Evolutionary conservation across 2,888 invertebrate genomes (phyloP).

Genomic region (Apamea sordens): DNA sequence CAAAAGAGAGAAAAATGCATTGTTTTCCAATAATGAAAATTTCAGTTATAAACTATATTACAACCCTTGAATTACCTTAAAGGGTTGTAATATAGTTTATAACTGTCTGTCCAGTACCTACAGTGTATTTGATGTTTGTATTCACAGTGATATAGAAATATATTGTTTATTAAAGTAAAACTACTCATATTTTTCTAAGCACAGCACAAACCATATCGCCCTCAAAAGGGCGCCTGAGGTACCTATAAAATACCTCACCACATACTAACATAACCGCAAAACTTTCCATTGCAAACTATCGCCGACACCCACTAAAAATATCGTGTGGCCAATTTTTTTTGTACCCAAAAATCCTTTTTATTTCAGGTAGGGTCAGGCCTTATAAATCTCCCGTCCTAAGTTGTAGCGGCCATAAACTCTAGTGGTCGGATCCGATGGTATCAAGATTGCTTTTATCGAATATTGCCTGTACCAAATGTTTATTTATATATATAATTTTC

Average conservation of each 20-base stretch:
- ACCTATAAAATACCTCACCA: constrained; percentile 56
- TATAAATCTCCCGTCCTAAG: constrained; percentile 84
- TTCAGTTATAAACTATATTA: no score
- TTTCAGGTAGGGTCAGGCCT: constrained; percentile 79
- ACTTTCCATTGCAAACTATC: constrained; percentile 59
- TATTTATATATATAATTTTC: constrained; percentile 60
- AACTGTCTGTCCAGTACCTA: not conserved
- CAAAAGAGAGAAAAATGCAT: no score
- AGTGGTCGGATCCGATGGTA: constrained; percentile 75
- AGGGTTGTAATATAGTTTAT: not conserved
- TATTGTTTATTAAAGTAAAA: not conserved
- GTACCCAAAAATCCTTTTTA: constrained; percentile 70
- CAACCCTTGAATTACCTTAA: no score
- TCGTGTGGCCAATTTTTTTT: constrained; percentile 68
- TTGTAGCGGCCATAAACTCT: constrained; percentile 81
- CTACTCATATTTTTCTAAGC: not conserved
- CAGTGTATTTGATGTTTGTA: no score
- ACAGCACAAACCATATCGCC: constrained; percentile 5
- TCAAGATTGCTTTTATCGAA: constrained; percentile 86
- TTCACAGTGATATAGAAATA: not conserved
- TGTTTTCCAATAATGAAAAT: no score
- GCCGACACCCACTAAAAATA: constrained; percentile 55
- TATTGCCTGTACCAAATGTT: constrained; percentile 69
- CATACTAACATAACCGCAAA: constrained; percentile 51
- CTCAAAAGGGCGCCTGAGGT: constrained; percentile 25